A percentile compares a stretch with the other conserved stretches of the same genome.
These are phyloP conservation scores for Ennomos fuscantarius DNA, from an alignment of 2,888 invertebrate species.

Conservation along the genomic window DNA sequence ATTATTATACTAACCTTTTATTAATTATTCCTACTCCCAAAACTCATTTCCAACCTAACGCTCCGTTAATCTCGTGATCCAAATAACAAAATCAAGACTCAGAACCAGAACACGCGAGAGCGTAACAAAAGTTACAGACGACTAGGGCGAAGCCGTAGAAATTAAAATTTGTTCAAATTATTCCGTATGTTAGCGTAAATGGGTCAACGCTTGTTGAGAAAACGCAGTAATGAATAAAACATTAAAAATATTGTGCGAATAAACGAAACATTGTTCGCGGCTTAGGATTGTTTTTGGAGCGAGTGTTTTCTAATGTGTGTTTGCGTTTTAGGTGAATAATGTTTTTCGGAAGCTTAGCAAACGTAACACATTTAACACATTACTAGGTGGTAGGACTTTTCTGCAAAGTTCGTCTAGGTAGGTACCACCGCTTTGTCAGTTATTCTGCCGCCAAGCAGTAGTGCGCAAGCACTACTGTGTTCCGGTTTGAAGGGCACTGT, in stretches of 20 bases:
- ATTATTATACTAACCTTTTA: no score
- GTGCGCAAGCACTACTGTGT: no score
- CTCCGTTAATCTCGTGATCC: not conserved
- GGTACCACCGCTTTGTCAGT: no score
- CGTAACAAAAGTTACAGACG: constrained; percentile 19
- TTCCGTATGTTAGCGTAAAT: constrained; percentile 35
- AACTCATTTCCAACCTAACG: no score
- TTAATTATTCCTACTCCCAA: no score
- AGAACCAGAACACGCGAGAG: constrained; percentile 1
- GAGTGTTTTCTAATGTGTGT: constrained; percentile 15
- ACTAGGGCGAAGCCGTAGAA: constrained; percentile 19
- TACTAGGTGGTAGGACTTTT: no score
- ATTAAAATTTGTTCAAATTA: constrained; percentile 39
- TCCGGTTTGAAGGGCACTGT: no score
- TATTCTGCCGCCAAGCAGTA: no score
- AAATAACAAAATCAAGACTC: no score
- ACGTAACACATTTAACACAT: constrained; percentile 5
- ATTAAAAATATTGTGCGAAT: constrained; percentile 27
- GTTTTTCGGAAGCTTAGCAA: no score
- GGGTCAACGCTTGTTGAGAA: constrained; percentile 33
- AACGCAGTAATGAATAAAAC: constrained; percentile 35
- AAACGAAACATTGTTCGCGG: constrained; percentile 20
- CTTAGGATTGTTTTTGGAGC: constrained; percentile 12
- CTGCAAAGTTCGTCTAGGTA: no score
- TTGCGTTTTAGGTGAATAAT: constrained; percentile 8